Base-by-base conservation (phyloP, 2,888 invertebrate species). In the Silvanus unidentatus region DNA sequence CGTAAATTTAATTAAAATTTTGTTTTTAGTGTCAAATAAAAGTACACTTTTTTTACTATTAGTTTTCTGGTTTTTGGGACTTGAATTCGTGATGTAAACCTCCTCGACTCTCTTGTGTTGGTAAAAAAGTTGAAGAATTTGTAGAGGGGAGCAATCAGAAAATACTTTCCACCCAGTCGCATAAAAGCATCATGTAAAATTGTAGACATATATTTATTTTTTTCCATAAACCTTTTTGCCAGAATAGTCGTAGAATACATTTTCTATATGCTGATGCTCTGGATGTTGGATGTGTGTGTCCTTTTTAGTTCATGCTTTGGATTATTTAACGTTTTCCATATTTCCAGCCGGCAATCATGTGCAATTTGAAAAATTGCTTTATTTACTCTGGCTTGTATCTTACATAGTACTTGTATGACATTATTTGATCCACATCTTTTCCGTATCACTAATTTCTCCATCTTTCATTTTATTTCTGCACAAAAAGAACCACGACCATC, bases 311-410 rank as follows among this genome's bases (percentile, higher is more conserved):
- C 8, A 22, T 22, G 8, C 22, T 22, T 22, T 22, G 5, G 13
- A 32, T 32, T 12, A 32, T n/a, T 32, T 32, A 32, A 32, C 32
- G 32, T 32, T 32, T 22, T 32, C 32, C 32, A 12, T 32, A 46
- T 45, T 48, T 44, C 47, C 44, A 28, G 39, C n/a, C 47, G 54
- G 48, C 47, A 53, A 51, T 54, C 51, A 55, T 57, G 51, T 50
- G 49, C 57, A 55, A 55, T 56, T 55, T 32, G 53, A 57, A 55
- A 57, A 56, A 59, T 59, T 55, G 55, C 55, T 54, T 58, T 58
- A 58, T 58, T 58, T 58, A 57, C 55, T 57, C 53, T 48, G n/a
- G 48, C 46, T 22, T 22, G 8, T 22, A 22, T 22, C 8, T 22
- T n/a, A n/a, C 22, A 22, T 5, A 22, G 22, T 5, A 22, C 3